Base-by-base conservation (phyloP, 2,888 invertebrate species). In the Phytoseiulus persimilis region DNA sequence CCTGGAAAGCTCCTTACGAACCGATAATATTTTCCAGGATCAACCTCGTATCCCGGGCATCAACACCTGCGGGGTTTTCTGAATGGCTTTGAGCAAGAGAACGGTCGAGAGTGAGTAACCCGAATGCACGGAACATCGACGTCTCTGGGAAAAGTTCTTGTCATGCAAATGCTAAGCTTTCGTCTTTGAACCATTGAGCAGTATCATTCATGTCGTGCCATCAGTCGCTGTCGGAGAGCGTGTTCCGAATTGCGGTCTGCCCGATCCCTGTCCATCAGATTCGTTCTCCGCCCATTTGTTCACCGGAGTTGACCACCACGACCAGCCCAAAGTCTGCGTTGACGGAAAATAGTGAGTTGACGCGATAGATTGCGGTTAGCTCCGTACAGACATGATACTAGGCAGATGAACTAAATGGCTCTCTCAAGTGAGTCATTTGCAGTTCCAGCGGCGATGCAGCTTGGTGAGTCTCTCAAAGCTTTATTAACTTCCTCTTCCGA, bases 291-390 rank as follows among this genome's bases (percentile, higher is more conserved):
- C 93, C 1, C 93, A 93, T 91, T 92, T 94, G 31, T 93, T 93
- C 91, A 93, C 94, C 0, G 94, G 94, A 0, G 92, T 93, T 89
- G 93, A 93, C 89, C 93, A 94, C 91, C 92, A 92, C 87, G 93
- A 93, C 90, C 92, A 93, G 90, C 94, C 94, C 23, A 93, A 93
- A 91, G 93, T 94, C 89, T 94, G 94, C 91, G 92, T 94, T 65
- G 92, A 92, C 91, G 94, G 94, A 31, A 92, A 93, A 92, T 93
- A 94, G 94, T 94, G 91, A 92, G 93, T 92, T 83, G 83, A 1
- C 83, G 23, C 9, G 33, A 87, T 32, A 87, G 89, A 39, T 9
- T 39, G n/a, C n/a, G n/a, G n/a, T n/a, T n/a, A n/a, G n/a, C n/a
- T n/a, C n/a, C n/a, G n/a, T n/a, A n/a, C n/a, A n/a, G n/a, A n/a